A percentile compares a stretch with the other conserved stretches of the same genome.
These are phyloP conservation scores for Incurvaria masculella DNA, from an alignment of 2,888 invertebrate species.

Conservation along the genomic window DNA sequence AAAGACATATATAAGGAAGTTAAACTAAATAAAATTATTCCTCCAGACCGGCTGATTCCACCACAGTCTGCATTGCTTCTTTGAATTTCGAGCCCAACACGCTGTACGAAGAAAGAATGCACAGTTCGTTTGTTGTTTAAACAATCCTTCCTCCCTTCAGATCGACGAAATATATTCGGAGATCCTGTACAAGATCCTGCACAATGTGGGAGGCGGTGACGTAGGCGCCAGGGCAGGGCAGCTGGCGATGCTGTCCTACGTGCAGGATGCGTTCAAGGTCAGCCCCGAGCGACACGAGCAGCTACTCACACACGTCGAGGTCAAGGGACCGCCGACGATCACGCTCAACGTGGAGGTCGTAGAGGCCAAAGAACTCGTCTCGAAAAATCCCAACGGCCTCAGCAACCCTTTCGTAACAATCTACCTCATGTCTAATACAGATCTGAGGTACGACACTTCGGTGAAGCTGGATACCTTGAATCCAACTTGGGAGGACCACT, in stretches of 20 bases:
- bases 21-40: too few relatives aligned
- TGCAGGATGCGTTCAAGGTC: slow-evolving; percentile 75
- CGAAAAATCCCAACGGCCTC: slow-evolving; percentile 88
- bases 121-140: too few relatives aligned
- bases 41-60: too few relatives aligned
- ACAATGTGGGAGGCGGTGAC: slow-evolving; percentile 83
- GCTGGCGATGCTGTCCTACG: slow-evolving; percentile 67
- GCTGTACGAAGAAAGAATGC: too few relatives aligned
- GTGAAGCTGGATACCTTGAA: slow-evolving; percentile 88
- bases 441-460: slow-evolving; percentile 83
- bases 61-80: too few relatives aligned
- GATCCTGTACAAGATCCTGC: slow-evolving; percentile 76
- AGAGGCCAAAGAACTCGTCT: slow-evolving; percentile 79
- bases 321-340: slow-evolving; percentile 80
- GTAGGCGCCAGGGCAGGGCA: slow-evolving; percentile 67
- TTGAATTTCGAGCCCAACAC: slow-evolving; percentile 10
- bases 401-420: slow-evolving; percentile 98
- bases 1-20: too few relatives aligned
- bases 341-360: slow-evolving; percentile 82
- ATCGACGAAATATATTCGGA: slow-evolving; percentile 85
- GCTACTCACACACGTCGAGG: slow-evolving; percentile 66
- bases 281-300: slow-evolving; percentile 71
- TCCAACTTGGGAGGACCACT: slow-evolving; percentile 97
- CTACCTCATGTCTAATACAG: slow-evolving; percentile 72
- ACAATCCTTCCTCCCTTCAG: slow-evolving; percentile 53